Base-by-base conservation (phyloP, 2,113 vertebrate genomes). In the Pyxicephalus adspersus region DNA sequence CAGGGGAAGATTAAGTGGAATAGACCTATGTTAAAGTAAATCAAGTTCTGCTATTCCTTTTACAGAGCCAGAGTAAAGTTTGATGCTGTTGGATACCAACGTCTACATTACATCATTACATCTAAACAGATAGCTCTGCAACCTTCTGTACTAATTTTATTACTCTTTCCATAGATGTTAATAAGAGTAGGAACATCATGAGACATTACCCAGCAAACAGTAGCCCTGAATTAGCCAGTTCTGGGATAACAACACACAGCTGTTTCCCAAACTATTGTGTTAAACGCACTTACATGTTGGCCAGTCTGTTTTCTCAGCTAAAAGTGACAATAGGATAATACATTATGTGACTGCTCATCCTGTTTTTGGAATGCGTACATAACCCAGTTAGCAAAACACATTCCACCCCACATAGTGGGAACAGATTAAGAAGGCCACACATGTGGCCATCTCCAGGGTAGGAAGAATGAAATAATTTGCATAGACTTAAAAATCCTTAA, bases 211-310 rank as follows among this genome's bases (percentile, higher is more conserved):
- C 34, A 65, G 58, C 58, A 58, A 79, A 71, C 55, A 51, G 31
- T 51, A 45, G 66, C 17, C n/a, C 20, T 20, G 9, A 78, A 78
- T 58, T 18, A 58, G 66, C 31, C 52, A 50, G 9, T 28, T 16
- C 64, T 70, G 77, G 31, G 78, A 80, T 54, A 68, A 71, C 55
- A 80, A 34, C 57, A 52, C 38, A 80, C 77, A 80, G 66, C 77
- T 71, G 77, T 45, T 71, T 64, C 66, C 65, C 38, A 51, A 26
- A 2, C 66, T 38, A 80, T 80, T 80, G 65, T 80, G 9, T 38
- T 71, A n/a, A n/a, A n/a, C n/a, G n/a, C 22, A 68, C 57, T 25
- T 25, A 11, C 58, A 18, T 45, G 57, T 45, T 9, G 17, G 0
- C 22, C 6, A 15, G 66, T 16, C 65, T 80, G 38, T 70, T 70